Percentiles rank a stretch among this genome's conserved stretches.
phyloP scores from a whole-genome alignment of 2,888 invertebrate genomes.

The Polydrusus tereticollis region DNA sequence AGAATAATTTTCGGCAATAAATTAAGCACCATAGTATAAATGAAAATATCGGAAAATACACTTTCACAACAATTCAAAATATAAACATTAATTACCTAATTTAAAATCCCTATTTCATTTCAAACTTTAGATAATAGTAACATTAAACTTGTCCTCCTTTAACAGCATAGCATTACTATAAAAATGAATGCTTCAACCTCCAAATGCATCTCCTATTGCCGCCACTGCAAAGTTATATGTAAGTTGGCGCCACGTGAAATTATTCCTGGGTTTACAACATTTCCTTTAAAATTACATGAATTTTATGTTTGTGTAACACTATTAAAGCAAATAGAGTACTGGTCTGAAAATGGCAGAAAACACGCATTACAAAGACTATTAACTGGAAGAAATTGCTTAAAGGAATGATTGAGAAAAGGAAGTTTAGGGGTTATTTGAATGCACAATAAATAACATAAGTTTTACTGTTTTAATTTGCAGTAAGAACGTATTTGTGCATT shows the following conservation, averaged over 20 bases:
- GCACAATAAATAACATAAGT: background rate
- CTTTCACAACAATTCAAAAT: too few species aligned
- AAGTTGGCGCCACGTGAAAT: conserved; percentile 13
- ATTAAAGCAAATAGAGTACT: conserved; percentile 22
- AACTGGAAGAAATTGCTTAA: conserved; percentile 11
- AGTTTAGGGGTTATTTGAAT: background rate
- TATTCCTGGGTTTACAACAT: conserved; percentile 17
- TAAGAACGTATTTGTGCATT: background rate
- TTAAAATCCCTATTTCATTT: too few species aligned
- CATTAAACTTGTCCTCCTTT: too few species aligned
- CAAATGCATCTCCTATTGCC: too few species aligned
- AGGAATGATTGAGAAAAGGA: background rate
- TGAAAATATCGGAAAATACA: too few species aligned
- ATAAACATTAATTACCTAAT: too few species aligned
- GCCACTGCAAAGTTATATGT: conserved; percentile 19
- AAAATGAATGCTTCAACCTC: too few species aligned
- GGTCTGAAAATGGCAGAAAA: conserved; percentile 20
- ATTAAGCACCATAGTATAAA: too few species aligned
- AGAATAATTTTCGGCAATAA: too few species aligned
- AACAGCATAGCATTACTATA: too few species aligned
- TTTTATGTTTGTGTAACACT: conserved; percentile 25
- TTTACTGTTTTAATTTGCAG: conserved; percentile 1
- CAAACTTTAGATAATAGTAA: too few species aligned
- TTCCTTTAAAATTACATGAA: conserved; percentile 27
- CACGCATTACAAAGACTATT: conserved; percentile 2